phyloP scores from a whole-genome alignment of 35 echinoderm and acorn worm genomes.

The Stichopus chloronotus region DNA sequence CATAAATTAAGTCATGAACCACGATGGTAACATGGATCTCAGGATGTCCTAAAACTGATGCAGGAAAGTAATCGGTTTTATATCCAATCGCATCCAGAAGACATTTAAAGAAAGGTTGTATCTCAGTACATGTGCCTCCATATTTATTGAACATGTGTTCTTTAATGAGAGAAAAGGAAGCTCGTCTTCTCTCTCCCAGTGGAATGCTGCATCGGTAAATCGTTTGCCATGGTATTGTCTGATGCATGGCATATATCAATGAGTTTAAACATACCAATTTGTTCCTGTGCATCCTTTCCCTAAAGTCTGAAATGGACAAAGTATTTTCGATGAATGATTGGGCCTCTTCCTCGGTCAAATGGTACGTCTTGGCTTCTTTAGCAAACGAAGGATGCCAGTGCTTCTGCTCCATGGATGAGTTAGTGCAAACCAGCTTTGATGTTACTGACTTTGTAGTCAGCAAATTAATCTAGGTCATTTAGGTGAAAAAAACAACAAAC shows the following conservation, averaged over 20 bases:
- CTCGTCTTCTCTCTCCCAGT: not conserved
- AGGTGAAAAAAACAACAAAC: too few relatives aligned
- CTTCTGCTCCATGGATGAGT: too few relatives aligned
- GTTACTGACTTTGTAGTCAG: too few relatives aligned
- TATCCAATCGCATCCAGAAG: slow-evolving; percentile 57
- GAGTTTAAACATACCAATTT: not conserved
- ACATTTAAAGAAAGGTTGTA: not conserved
- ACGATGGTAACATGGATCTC: not conserved
- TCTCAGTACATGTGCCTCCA: not conserved
- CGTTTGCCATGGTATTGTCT: not conserved
- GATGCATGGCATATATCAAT: slow-evolving; percentile 9
- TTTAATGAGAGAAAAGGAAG: not conserved
- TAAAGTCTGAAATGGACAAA: not conserved
- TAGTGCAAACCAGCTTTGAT: too few relatives aligned
- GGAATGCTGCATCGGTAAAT: slow-evolving; percentile 2
- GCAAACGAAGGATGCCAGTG: too few relatives aligned
- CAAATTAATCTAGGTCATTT: too few relatives aligned
- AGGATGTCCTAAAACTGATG: not conserved
- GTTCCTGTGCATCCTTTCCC: not conserved
- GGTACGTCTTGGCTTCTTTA: not conserved
- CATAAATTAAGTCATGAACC: slow-evolving; percentile 26
- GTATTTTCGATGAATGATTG: not conserved
- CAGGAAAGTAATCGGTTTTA: not conserved
- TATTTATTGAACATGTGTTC: not conserved
- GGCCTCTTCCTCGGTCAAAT: not conserved